Evolutionary conservation across 2,888 invertebrate genomes (phyloP).

Genomic region (Pterobdella sp.): DNA sequence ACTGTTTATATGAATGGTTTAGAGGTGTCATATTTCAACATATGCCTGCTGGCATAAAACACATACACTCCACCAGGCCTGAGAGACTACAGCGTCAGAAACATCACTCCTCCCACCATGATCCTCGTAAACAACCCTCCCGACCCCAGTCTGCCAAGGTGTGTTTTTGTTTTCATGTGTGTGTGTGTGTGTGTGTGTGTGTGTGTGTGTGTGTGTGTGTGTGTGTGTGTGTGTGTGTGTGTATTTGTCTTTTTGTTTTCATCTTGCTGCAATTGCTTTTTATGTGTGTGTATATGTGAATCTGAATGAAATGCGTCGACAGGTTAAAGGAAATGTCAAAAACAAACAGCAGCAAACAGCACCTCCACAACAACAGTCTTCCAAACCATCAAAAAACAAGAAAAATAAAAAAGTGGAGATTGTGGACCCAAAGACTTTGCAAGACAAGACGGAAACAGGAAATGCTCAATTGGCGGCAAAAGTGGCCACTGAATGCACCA

Average conservation of each 20-base stretch:
- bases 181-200: neutral
- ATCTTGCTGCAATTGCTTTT: neutral
- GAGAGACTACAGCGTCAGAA: no score
- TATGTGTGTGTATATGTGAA: neutral
- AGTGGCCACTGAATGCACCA: neutral
- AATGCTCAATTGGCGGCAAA: neutral
- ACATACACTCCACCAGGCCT: neutral
- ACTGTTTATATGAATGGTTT: no score
- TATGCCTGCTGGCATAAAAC: neutral
- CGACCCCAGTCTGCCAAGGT: no score
- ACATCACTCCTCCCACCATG: no score
- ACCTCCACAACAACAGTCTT: neutral
- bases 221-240: neutral
- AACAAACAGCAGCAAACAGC: constrained; percentile 5
- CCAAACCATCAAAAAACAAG: neutral
- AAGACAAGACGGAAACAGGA: neutral
- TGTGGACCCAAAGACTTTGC: neutral
- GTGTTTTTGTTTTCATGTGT: neutral
- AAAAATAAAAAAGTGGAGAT: constrained; percentile 20
- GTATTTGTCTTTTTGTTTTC: neutral
- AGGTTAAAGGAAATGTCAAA: constrained; percentile 1
- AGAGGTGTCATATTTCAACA: no score
- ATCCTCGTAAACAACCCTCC: no score
- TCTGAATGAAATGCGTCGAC: neutral
- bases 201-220: neutral